Evolutionary conservation across 2,113 vertebrate genomes (phyloP).

Genomic region (Phrynocephalus versicolor): DNA sequence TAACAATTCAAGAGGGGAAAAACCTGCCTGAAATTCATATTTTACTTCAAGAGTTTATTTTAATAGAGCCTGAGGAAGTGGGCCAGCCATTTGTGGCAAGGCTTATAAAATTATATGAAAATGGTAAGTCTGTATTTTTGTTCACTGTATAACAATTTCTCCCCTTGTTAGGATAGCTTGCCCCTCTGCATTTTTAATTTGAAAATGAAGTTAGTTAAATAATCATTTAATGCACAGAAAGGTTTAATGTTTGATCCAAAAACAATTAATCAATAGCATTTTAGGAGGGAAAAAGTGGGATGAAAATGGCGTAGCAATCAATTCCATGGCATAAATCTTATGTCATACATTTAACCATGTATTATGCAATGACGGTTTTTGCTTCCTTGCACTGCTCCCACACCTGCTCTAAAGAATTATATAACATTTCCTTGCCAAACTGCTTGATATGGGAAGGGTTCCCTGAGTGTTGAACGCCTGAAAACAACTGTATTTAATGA

Average conservation of each 20-base stretch:
- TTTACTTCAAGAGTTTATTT: constrained; percentile 80
- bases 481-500: neutral
- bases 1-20: constrained; percentile 76
- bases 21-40: constrained; percentile 62
- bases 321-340: no score
- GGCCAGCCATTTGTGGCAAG: constrained; percentile 86
- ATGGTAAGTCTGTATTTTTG: constrained; percentile 78
- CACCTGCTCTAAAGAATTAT: neutral
- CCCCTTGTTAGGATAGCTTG: neutral
- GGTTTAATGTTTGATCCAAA: neutral
- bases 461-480: no score
- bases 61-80: constrained; percentile 84
- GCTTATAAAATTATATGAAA: constrained; percentile 81
- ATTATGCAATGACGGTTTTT: no score
- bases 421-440: neutral
- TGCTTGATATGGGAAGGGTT: neutral
- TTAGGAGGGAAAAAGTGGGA: no score
- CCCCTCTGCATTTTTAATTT: neutral
- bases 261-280: neutral
- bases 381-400: no score
- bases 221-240: neutral
- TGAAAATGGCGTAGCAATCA: no score
- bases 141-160: neutral
- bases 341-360: no score
- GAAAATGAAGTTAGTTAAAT: neutral